Percentiles rank a stretch among this genome's conserved stretches.
Evolutionary conservation across 2,113 vertebrate genomes (phyloP).

Genomic region (Lagopus leucura): DNA sequence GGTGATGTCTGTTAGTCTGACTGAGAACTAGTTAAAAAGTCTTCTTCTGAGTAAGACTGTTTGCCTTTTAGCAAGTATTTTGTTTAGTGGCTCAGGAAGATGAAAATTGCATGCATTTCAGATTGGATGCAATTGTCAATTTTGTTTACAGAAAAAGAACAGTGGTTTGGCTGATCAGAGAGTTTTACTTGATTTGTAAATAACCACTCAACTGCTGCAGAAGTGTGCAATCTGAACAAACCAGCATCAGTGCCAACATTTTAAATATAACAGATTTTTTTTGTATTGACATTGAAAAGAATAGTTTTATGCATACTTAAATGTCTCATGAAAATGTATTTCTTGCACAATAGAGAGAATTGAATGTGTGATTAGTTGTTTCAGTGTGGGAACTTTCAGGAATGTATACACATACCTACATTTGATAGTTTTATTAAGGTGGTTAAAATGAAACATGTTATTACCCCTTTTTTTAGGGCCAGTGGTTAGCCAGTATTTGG

Average conservation of each 20-base stretch:
- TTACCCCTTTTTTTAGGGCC: not conserved
- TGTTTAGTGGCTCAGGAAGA: not conserved
- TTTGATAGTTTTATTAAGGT: not conserved
- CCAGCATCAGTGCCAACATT: not conserved
- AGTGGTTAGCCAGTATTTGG: constrained; percentile 26
- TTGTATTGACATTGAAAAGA: not conserved
- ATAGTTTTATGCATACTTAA: not conserved
- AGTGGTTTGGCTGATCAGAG: not conserved
- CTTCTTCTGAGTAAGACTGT: not conserved
- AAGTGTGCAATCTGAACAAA: not conserved
- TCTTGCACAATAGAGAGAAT: not conserved
- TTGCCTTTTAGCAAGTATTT: not conserved
- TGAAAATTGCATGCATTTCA: not conserved
- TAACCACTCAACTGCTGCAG: constrained; percentile 10
- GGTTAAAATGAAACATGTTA: constrained; percentile 27
- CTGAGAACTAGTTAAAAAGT: not conserved
- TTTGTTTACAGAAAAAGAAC: constrained; percentile 28
- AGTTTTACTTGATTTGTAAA: not conserved
- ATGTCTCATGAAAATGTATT: not conserved
- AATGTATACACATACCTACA: not conserved
- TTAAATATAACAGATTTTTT: constrained; percentile 19
- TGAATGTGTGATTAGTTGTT: not conserved
- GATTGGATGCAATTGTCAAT: not conserved
- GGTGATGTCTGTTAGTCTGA: not conserved
- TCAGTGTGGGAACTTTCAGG: not conserved